A percentile compares a stretch with the other conserved stretches of the same genome.
Evolutionary conservation across 1,140 invertebrate genomes (phyloP).

Genomic region (Zeugodacus cucurbitae): DNA sequence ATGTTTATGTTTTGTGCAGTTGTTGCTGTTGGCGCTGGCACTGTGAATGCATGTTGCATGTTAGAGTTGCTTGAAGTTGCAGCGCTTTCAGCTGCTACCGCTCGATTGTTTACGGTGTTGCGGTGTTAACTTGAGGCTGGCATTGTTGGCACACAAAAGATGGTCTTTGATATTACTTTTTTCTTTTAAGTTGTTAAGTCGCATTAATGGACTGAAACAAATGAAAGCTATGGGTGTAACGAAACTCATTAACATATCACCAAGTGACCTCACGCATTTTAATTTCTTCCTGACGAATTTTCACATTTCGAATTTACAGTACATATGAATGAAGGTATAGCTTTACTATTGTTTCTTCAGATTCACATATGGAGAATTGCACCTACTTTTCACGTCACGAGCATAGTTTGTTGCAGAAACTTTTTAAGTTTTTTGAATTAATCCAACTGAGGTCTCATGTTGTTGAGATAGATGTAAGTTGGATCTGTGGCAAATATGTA

Average conservation of each 20-base stretch:
- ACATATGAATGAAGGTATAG: too few relatives aligned
- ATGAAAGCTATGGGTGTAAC: neutral
- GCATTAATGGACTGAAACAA: neutral
- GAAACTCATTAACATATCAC: constrained; percentile 13
- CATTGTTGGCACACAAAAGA: constrained; percentile 14
- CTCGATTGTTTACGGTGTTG: constrained; percentile 20
- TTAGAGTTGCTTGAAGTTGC: constrained; percentile 21
- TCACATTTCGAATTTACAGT: too few relatives aligned
- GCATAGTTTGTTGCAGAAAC: too few relatives aligned
- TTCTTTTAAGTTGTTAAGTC: neutral
- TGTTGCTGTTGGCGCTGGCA: neutral
- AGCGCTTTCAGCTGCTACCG: neutral
- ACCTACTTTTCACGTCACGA: too few relatives aligned
- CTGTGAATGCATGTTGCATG: neutral
- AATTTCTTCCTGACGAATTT: neutral
- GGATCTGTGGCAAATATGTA: too few relatives aligned
- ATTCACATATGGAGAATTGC: too few relatives aligned
- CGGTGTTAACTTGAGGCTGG: neutral
- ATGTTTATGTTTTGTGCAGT: constrained; percentile 21
- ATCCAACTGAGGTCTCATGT: too few relatives aligned
- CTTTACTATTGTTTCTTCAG: too few relatives aligned
- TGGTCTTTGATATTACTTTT: neutral
- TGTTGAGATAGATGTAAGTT: too few relatives aligned
- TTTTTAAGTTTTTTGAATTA: too few relatives aligned
- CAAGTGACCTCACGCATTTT: neutral